A percentile compares a stretch with the other conserved stretches of the same genome.
These are phyloP conservation scores for Diadophis punctatus DNA, from an alignment of 2,113 vertebrate species.

Conservation along the genomic window DNA sequence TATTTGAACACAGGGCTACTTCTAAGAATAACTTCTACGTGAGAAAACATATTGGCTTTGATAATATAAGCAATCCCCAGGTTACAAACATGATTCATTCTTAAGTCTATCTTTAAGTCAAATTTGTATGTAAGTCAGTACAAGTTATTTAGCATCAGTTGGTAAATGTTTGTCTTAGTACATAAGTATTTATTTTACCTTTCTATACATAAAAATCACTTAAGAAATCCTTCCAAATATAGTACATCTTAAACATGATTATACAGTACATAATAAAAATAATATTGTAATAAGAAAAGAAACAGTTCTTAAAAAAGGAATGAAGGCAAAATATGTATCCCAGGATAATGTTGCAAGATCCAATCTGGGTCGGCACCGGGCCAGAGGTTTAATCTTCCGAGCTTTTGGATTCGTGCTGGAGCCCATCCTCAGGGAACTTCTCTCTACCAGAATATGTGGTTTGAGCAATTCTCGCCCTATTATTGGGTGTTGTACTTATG, in stretches of 20 bases:
- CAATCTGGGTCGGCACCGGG: background rate
- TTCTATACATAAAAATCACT: background rate
- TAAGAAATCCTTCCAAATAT: background rate
- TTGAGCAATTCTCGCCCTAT: background rate
- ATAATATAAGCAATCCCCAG: background rate
- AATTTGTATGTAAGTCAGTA: background rate
- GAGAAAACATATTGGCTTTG: background rate
- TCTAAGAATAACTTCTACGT: constrained; percentile 20
- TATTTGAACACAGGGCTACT: background rate
- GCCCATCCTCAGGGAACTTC: background rate
- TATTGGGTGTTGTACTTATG: background rate
- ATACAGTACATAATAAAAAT: background rate
- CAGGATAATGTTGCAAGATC: background rate
- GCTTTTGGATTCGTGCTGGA: background rate
- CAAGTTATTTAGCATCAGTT: background rate
- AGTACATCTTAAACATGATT: background rate
- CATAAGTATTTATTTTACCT: background rate
- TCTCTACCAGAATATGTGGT: background rate
- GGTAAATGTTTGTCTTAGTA: background rate
- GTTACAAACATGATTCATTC: background rate
- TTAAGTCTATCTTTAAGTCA: background rate
- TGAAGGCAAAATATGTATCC: background rate
- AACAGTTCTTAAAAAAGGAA: background rate
- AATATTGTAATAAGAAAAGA: background rate
- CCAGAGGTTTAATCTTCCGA: background rate